phyloP scores from a whole-genome alignment of 2,113 vertebrate genomes.

The Irena cyanogastra region DNA sequence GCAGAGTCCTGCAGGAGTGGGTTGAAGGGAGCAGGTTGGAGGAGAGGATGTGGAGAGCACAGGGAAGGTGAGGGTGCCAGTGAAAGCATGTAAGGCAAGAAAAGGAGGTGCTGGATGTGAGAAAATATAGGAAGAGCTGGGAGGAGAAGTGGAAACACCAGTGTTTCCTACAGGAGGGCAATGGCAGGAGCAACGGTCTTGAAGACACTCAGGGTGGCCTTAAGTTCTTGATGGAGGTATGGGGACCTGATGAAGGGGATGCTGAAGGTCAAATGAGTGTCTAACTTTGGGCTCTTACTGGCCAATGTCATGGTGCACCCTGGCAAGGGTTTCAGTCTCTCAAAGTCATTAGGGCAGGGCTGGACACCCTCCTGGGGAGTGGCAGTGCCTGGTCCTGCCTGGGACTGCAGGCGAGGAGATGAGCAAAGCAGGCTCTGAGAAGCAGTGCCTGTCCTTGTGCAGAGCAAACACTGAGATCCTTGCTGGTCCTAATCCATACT shows the following conservation, averaged over 20 bases:
- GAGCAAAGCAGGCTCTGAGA: not conserved
- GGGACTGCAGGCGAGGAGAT: accelerated
- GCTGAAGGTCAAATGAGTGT: not conserved
- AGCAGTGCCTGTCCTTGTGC: not conserved
- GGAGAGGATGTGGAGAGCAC: not conserved
- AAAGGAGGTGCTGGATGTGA: not conserved
- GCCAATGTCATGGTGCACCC: accelerated
- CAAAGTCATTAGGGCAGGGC: not conserved
- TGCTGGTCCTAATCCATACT: not conserved
- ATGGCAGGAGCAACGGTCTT: not conserved
- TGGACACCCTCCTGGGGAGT: not conserved
- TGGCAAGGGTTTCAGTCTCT: not conserved
- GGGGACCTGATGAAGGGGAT: not conserved
- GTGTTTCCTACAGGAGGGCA: not conserved
- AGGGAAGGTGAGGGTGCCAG: not conserved
- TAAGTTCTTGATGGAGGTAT: not conserved
- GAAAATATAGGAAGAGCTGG: not conserved
- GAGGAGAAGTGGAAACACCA: not conserved
- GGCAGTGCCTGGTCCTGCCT: not conserved
- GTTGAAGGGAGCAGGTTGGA: not conserved
- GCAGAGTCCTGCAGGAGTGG: not conserved
- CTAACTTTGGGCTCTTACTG: not conserved
- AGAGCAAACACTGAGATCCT: not conserved
- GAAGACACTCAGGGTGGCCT: not conserved
- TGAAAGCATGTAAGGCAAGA: not conserved